Evolutionary conservation across 2,113 vertebrate species (phyloP), one percentile per base, ranked within the genome.

Genomic region (Indicator indicator): DNA sequence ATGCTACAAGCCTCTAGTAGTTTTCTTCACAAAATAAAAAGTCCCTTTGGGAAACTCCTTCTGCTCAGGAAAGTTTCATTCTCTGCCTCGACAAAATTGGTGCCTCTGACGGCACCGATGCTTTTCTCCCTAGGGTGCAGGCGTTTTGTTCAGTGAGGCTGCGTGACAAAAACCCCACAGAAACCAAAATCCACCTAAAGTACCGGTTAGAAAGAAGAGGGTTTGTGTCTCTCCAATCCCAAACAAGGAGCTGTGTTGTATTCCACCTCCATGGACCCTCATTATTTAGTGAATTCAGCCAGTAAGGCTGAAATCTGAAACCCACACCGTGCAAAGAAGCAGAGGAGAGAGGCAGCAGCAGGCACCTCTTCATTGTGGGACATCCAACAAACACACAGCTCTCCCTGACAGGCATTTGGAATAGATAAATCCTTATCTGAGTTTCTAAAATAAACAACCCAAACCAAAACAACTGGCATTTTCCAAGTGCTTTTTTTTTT

Each of bases 11-110:
- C 21, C 52, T 78, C 64, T 86, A 55, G 54, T 81, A 79, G 24
- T 63, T 93, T 83, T 94, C 68, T 40, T 93, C 65, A 89, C 33
- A 89, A 87, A 75, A 92, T 70, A 88, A 90, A 62, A 91, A 56
- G 32, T 68, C 54, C 58, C 58, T 75, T 75, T 72, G 83, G 83
- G 86, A 93, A 92, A 81, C 24, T 16, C 23, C 52, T 46, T 71
- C 65, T 60, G 32, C 65, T 69, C 4, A 1, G 42, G 54, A 75
- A 94, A 91, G 54, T 55, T 89, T 86, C 72, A 69, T 63, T 89
- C 83, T 63, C 67, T 89, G 8, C 44, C 36, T 90, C 79, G 55
- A 40, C 27, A 42, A 94, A 86, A 87, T 84, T 48, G 90, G 56
- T 67, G 70, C n/a, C n/a, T 82, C 40, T 73, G 44, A 42, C 1